Percentiles rank a stretch among this genome's conserved stretches.
phyloP scores from a whole-genome alignment of 2,797 vertebrate species.

The Hypotaenidia philippensis region DNA sequence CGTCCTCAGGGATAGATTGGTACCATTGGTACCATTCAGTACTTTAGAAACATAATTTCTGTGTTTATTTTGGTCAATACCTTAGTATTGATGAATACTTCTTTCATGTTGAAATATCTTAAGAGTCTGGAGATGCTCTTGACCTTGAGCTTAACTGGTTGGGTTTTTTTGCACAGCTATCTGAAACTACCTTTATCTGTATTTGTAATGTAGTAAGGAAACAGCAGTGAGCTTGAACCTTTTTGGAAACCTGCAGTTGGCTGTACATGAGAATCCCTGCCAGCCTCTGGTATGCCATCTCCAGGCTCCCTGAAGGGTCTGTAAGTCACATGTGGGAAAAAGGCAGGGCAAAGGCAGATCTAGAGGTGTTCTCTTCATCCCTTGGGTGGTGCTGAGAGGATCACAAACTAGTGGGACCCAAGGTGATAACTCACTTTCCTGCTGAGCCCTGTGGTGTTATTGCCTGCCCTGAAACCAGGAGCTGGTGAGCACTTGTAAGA shows the following conservation, averaged over 20 bases:
- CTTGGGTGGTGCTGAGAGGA: not conserved
- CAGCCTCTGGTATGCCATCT: not conserved
- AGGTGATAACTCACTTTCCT: not conserved
- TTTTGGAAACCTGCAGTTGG: not conserved
- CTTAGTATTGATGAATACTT: not conserved
- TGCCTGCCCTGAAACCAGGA: not conserved
- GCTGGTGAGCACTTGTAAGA: not conserved
- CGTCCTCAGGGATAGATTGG: not conserved
- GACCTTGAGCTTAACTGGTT: not conserved
- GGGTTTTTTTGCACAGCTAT: not conserved
- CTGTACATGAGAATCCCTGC: not conserved
- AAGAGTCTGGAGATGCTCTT: not conserved
- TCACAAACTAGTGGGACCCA: not conserved
- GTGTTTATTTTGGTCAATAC: not conserved
- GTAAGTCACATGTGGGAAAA: not conserved
- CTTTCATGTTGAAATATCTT: not conserved
- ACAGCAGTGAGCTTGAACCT: not conserved
- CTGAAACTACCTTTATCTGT: not conserved
- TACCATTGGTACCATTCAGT: not conserved
- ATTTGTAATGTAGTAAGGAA: not conserved
- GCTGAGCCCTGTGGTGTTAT: not conserved
- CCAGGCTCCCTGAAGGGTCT: not conserved
- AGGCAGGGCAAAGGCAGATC: not conserved
- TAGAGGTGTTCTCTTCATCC: not conserved
- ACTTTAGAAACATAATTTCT: not conserved